These are phyloP conservation scores for Acipenser ruthenus DNA, from an alignment of 2,797 vertebrate genomes.

Conservation along the genomic window DNA sequence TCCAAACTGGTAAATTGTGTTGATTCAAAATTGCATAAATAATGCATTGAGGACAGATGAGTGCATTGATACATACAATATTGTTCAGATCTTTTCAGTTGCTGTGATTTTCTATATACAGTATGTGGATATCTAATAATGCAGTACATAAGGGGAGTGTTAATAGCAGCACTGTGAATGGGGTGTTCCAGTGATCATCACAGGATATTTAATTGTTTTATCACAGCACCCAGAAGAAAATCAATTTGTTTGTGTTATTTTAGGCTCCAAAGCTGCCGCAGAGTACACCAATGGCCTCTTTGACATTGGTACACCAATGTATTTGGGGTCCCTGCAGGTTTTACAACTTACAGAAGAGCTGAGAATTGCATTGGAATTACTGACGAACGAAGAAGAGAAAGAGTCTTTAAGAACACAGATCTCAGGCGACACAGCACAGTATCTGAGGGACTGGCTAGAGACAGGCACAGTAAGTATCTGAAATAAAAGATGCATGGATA, in stretches of 20 bases:
- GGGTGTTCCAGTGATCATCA: not conserved
- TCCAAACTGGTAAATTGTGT: too few relatives aligned
- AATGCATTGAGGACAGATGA: too few relatives aligned
- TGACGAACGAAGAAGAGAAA: constrained; percentile 57
- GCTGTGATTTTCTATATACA: too few relatives aligned
- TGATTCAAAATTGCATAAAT: too few relatives aligned
- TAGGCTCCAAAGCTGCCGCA: constrained; percentile 68
- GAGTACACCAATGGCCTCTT: constrained; percentile 58
- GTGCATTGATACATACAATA: too few relatives aligned
- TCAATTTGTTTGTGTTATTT: constrained; percentile 9
- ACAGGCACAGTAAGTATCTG: constrained; percentile 59
- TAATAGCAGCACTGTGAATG: not conserved
- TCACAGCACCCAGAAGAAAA: not conserved
- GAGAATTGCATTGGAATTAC: constrained; percentile 60
- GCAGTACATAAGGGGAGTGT: not conserved
- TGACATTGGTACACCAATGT: constrained; percentile 44
- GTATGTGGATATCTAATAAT: too few relatives aligned
- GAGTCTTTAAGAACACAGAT: constrained; percentile 61
- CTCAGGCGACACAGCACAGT: constrained; percentile 56
- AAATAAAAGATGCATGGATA: too few relatives aligned
- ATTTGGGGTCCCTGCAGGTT: constrained; percentile 57
- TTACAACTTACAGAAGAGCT: constrained; percentile 74
- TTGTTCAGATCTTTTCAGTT: too few relatives aligned
- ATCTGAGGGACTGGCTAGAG: constrained; percentile 68
- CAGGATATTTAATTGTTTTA: not conserved